phyloP scores from a whole-genome alignment of 2,113 vertebrate genomes.

The Mirounga angustirostris region DNA sequence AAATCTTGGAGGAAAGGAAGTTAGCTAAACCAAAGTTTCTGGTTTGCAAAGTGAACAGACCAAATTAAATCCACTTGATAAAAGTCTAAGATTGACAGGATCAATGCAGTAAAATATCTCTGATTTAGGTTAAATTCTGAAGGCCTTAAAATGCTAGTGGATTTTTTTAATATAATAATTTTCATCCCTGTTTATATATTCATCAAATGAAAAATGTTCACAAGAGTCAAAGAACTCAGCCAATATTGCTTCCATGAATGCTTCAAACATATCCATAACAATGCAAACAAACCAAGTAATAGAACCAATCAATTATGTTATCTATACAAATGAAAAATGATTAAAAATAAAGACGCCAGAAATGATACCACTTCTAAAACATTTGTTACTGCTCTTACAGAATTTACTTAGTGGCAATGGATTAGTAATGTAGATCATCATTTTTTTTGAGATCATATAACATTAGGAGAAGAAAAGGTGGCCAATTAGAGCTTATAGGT shows the following conservation, averaged over 20 bases:
- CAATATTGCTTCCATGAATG: not conserved
- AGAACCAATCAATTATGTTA: not conserved
- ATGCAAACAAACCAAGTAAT: not conserved
- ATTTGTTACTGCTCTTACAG: not conserved
- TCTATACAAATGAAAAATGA: not conserved
- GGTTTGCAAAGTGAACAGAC: not conserved
- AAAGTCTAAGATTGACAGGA: not conserved
- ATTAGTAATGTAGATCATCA: not conserved
- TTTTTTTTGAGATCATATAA: not conserved
- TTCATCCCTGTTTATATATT: not conserved
- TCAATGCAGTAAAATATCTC: not conserved
- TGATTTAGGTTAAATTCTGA: not conserved
- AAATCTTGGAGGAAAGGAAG: not conserved
- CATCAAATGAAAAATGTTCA: not conserved
- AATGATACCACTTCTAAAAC: not conserved
- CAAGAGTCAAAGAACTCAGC: not conserved
- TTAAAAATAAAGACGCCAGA: not conserved
- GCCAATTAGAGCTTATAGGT: not conserved
- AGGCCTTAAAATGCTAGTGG: not conserved
- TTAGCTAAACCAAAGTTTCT: constrained; percentile 7
- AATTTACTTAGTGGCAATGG: not conserved
- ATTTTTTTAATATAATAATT: not conserved
- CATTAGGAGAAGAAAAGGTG: not conserved
- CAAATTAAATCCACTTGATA: not conserved
- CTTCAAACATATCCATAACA: not conserved